Evolutionary conservation across 2,113 vertebrate genomes (phyloP), one percentile per base, ranked within the genome.

Genomic region (Tricholaema leucomelas): DNA sequence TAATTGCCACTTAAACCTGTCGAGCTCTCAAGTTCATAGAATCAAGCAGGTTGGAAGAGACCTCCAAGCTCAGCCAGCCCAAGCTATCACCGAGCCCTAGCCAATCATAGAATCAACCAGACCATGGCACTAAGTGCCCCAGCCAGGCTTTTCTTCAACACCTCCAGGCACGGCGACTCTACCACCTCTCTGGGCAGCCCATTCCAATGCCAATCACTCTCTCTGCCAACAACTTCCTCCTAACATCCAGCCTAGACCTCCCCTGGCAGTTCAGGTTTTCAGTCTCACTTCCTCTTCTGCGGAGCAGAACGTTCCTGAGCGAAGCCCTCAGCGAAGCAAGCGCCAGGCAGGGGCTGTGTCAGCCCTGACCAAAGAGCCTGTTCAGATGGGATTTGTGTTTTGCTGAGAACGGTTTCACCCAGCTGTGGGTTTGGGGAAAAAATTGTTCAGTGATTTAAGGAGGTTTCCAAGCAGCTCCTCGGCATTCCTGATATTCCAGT

Each of bases 391-490:
- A 66, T 55, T 55, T 60, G 73, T 33, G 69, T 54, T 87, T 81
- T 83, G 67, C 64, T 77, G 89, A 93, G 74, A 93, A 79, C 6
- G 48, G 67, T 74, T 88, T 93, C 73, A 31, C 1, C 42, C 92
- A 91, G 92, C 95, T 95, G 93, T 38, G 84, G 60, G n/a, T n/a
- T 85, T 93, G 91, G 92, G 95, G 81, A 79, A 94, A 74, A 90
- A 87, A 77, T 91, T 93, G 71, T 91, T 85, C 93, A 65, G 66
- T 76, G 85, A 91, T 94, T 91, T 87, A 44, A 85, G 76, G 59
- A 66, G 85, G 61, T 73, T 88, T 93, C 85, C 94, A 94, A 87
- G 90, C 64, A 85, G 64, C 91, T 94, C 87, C 71, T 80, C 67
- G 85, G 69, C 85, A 75, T 81, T 63, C 48, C 78, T 95, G 91